Conservation (phyloP, 2,888 invertebrate species). For the Acrobasis suavella region DNA sequence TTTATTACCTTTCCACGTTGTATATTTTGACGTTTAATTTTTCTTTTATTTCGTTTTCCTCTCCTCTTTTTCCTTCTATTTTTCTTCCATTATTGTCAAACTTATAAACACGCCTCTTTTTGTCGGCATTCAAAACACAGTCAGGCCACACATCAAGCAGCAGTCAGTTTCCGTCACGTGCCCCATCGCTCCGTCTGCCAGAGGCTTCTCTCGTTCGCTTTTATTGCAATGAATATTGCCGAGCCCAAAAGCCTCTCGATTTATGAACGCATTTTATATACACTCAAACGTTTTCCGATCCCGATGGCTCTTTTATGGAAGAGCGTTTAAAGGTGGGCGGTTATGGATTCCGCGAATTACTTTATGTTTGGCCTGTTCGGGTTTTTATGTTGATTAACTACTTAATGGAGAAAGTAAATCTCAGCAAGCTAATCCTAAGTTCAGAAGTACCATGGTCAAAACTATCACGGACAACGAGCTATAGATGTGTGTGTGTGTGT, state of each 20-base stretch:
- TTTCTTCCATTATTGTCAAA: too few species aligned
- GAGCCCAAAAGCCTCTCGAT: not conserved
- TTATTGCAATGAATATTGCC: slow-evolving; percentile 11
- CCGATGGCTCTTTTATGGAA: slow-evolving; percentile 6
- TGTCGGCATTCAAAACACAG: too few species aligned
- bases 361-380: not conserved
- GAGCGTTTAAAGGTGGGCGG: not conserved
- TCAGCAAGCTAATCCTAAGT: too few species aligned
- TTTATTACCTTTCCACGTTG: too few species aligned
- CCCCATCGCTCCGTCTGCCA: slow-evolving; percentile 5
- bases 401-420: too few species aligned
- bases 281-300: slow-evolving; percentile 8
- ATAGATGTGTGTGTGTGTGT: too few species aligned
- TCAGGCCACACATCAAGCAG: slow-evolving; percentile 2
- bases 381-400: not conserved
- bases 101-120: too few species aligned
- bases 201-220: not conserved
- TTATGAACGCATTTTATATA: slow-evolving; percentile 10
- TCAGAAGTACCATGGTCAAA: too few species aligned
- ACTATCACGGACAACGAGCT: too few species aligned
- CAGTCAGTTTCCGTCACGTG: not conserved
- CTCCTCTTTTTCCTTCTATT: too few species aligned
- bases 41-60: too few species aligned
- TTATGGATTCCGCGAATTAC: not conserved
- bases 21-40: too few species aligned